phyloP scores from a whole-genome alignment of 1,140 invertebrate genomes.

The Drosophila albomicans region DNA sequence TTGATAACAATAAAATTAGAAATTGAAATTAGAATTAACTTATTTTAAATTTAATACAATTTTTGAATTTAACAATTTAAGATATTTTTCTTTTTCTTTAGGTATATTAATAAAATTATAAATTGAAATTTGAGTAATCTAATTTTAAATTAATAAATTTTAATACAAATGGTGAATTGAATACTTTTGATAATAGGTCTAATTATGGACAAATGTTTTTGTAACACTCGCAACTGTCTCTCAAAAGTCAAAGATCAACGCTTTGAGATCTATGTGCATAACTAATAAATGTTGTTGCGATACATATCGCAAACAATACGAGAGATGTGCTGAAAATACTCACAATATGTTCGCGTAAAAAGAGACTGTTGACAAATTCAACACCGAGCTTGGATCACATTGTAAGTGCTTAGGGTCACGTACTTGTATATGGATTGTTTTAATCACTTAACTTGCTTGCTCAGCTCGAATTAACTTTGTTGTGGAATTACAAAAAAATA shows the following conservation, averaged over 20 bases:
- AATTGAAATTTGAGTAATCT: too few relatives aligned
- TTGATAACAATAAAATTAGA: too few relatives aligned
- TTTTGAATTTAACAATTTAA: too few relatives aligned
- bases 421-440: not conserved
- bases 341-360: too few relatives aligned
- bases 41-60: too few relatives aligned
- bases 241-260: conserved; percentile 33
- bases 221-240: not conserved
- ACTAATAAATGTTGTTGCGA: conserved; percentile 15
- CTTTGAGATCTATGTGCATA: conserved; percentile 35
- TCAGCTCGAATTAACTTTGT: not conserved
- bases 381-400: not conserved
- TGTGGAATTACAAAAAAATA: not conserved
- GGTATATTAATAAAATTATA: too few relatives aligned
- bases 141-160: too few relatives aligned
- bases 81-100: too few relatives aligned
- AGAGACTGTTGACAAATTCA: not conserved
- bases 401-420: not conserved
- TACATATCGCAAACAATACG: conserved; percentile 17
- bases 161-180: too few relatives aligned
- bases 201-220: not conserved
- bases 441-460: conserved; percentile 3
- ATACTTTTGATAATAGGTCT: too few relatives aligned
- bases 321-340: not conserved
- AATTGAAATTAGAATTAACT: too few relatives aligned